Base-by-base conservation (phyloP, 64 coral and sea anemone species). In the Montipora capricornis region DNA sequence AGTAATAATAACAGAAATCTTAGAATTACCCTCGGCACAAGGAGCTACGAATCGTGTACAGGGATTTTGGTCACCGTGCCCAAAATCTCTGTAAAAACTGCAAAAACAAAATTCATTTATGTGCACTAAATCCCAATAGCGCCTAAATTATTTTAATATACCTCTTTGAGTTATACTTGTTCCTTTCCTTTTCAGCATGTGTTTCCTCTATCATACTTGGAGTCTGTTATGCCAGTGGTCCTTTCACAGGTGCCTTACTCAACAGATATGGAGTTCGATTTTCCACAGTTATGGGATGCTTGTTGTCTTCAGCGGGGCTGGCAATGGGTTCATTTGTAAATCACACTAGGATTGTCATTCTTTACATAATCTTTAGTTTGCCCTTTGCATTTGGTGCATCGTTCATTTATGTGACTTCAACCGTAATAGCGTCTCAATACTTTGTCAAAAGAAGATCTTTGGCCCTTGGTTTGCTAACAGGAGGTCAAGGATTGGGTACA, bases 281-380 rank as follows among this genome's bases (percentile, higher is more conserved):
- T 47, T 6, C 64, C n/a, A 73, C 66, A 5, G 17, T 86, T 1
- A 70, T 73, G 11, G 82, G 64, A 20, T 86, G 82, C 9, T 20
- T 86, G 17, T 24, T 50, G 66, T 70, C 59, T 86, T 48, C 82
- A 20, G 44, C 19, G 17, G 82, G 6, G 19, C 82, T 86, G 22
- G 17, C 46, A 51, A 4, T 73, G 14, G 82, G 82, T 13, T 86
- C 82, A 3, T 86, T 86, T 52, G 64, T n/a, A 3, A 4, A 6
- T 71, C 17, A 71, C 68, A 46, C 16, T 2, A 68, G 8, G 13
- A 52, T 86, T 5, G 8, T 71, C 17, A 12, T 49, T 44, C 82
- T 86, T 44, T 86, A 71, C 46, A 20, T 86, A 17, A 10, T 64
- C 82, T 86, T 86, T 7, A 86, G 82, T 71, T 86, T 86, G 7